Evolutionary conservation across 2,797 vertebrate genomes (phyloP), one percentile per base, ranked within the genome.

Genomic region (Orestias chungarensis): DNA sequence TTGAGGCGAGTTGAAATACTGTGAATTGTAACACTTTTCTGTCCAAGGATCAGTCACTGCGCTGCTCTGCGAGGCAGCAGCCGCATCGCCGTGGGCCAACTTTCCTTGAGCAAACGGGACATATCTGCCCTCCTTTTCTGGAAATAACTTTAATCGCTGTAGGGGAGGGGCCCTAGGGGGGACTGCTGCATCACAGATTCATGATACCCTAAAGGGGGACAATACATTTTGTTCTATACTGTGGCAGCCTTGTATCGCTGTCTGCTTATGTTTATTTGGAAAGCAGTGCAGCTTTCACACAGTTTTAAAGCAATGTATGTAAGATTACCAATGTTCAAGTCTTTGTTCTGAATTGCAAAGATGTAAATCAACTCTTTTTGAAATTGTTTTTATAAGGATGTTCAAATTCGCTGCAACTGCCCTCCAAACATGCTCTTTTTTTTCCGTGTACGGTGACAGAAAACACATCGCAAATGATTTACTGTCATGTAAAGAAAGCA

Each of bases 21-120:
- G 91, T 89, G 90, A 92, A 91, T n/a, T 90, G 86, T 91, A 91
- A 93, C 93, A 93, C 91, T 89, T 91, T 68, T 71, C 86, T 69
- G 72, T 91, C 92, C 90, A 92, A 90, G 75, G 79, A 91, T 68
- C 85, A 88, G 87, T 89, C 88, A 75, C 82, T 86, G 79, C 61
- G 40, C 80, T 75, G 79, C 82, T 82, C 83, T 64, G 77, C 84
- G 80, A 90, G 90, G 90, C 91, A 92, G 85, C 81, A 79, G 83
- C 83, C 76, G 35, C 72, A 57, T 71, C 40, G 79, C 83, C 66
- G 55, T 27, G 79, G 86, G 91, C 91, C 93, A 93, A 91, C 71
- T 91, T 93, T 92, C 90, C 85, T 80, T 78, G 76, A 73, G 84
- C 85, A 82, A 86, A 81, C 52, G 55, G 86, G 81, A 85, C 89